Evolutionary conservation across 2,888 invertebrate species (phyloP).

Genomic region (Chymomyza caudatula): DNA sequence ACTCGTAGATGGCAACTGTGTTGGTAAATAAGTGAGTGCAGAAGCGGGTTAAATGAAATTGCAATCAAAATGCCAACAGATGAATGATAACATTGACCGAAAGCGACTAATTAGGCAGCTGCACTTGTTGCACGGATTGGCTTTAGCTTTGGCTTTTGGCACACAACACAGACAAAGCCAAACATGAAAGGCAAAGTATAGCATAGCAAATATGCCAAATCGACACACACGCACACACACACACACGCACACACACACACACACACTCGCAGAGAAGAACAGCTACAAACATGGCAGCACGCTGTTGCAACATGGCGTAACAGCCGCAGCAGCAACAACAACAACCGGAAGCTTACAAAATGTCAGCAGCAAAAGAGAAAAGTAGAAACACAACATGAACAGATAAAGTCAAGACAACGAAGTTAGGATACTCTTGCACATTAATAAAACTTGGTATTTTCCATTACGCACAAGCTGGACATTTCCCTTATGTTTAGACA

Average conservation of each 20-base stretch:
- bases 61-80: neutral
- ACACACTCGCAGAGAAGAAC: neutral
- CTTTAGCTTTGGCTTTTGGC: constrained; percentile 26
- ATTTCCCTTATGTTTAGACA: no score
- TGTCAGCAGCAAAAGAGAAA: constrained; percentile 32
- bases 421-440: neutral
- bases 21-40: constrained; percentile 1
- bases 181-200: neutral
- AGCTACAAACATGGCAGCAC: constrained; percentile 11
- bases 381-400: neutral
- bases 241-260: neutral
- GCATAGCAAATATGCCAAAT: neutral
- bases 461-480: no score
- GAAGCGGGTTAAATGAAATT: neutral
- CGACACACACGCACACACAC: neutral
- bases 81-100: constrained; percentile 6
- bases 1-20: constrained; percentile 81
- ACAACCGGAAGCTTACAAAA: constrained; percentile 46
- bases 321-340: constrained; percentile 11
- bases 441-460: no score
- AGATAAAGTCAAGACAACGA: neutral
- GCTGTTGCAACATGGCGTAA: constrained; percentile 33
- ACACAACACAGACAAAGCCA: neutral
- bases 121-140: constrained; percentile 52
- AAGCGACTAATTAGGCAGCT: constrained; percentile 47